phyloP scores from a whole-genome alignment of 2,888 invertebrate genomes.

The Philaethria dido region DNA sequence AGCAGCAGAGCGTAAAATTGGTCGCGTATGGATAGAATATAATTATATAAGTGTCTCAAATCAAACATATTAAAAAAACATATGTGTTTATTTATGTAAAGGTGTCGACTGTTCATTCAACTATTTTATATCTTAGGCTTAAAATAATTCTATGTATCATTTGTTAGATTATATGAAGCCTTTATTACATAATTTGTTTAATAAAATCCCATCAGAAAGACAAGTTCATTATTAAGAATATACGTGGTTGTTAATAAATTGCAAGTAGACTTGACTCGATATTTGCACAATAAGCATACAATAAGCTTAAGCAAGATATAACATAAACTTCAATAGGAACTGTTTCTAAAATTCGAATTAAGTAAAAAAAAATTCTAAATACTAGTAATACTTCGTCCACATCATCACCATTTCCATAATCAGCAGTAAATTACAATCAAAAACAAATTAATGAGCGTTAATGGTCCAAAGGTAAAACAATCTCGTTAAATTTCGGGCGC shows the following conservation, averaged over 20 bases:
- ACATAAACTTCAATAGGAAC: too few relatives aligned
- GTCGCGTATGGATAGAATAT: constrained; percentile 37
- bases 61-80: constrained; percentile 5
- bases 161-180: background rate
- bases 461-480: constrained; percentile 13
- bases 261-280: too few relatives aligned
- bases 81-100: background rate
- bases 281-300: too few relatives aligned
- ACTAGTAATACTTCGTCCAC: background rate
- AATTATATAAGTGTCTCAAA: constrained; percentile 19
- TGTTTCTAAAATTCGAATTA: background rate
- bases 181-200: too few relatives aligned
- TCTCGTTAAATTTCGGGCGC: constrained; percentile 12
- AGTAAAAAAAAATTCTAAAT: too few relatives aligned
- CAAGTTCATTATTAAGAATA: too few relatives aligned
- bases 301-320: too few relatives aligned
- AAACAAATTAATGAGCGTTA: background rate
- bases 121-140: background rate
- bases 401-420: background rate
- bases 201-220: too few relatives aligned
- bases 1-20: constrained; percentile 67
- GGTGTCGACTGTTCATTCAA: background rate
- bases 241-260: too few relatives aligned
- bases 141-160: background rate
- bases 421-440: background rate